Evolutionary conservation across 2,888 invertebrate genomes (phyloP).

Genomic region (Dione vanillae): DNA sequence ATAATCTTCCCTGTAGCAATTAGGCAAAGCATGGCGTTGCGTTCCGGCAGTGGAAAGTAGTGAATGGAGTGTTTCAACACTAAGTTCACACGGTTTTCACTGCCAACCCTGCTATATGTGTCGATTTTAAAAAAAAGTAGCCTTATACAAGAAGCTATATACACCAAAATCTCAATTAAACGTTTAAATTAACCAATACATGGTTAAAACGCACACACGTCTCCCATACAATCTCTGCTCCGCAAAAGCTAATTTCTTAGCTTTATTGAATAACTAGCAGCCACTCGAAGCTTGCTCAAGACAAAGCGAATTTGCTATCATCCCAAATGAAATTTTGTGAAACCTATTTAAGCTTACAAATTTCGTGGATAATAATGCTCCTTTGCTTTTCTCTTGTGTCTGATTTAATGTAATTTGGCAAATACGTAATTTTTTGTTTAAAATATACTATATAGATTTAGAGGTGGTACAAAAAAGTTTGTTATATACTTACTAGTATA

Average conservation of each 20-base stretch:
- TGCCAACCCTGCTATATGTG: too few species aligned
- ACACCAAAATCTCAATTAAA: background rate
- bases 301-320: constrained; percentile 27
- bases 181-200: background rate
- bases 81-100: too few species aligned
- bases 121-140: too few species aligned
- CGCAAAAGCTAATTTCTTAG: constrained; percentile 22
- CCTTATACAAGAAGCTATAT: too few species aligned
- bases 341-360: constrained; percentile 26
- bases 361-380: constrained; percentile 10
- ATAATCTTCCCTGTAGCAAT: too few species aligned
- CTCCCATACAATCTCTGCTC: constrained; percentile 2
- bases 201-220: background rate
- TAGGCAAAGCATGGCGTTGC: too few species aligned
- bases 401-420: background rate
- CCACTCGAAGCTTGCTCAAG: constrained; percentile 25
- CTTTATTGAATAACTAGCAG: constrained; percentile 25
- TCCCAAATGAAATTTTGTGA: constrained; percentile 25
- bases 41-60: too few species aligned
- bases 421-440: background rate
- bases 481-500: too few species aligned
- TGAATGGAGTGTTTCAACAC: too few species aligned
- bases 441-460: too few species aligned
- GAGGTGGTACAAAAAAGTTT: too few species aligned
- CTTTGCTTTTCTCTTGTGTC: background rate